Conservation (phyloP, 2,888 invertebrate species). For the Apamea anceps region DNA sequence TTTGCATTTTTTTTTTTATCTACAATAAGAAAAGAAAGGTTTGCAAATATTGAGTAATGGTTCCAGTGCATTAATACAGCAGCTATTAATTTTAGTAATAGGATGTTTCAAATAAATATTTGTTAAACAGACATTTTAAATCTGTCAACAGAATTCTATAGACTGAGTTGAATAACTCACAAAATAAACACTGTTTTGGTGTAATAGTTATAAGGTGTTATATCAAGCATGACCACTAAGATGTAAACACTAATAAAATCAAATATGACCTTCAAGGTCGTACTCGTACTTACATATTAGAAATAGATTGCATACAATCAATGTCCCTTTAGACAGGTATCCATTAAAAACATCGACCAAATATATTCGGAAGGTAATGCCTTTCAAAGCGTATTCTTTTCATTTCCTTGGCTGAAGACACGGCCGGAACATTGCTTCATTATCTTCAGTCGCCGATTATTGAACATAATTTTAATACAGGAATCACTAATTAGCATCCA, state of each 20-base stretch:
- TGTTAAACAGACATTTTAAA: not conserved
- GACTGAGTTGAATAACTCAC: not conserved
- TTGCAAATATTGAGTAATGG: not conserved
- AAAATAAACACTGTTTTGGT: constrained; percentile 16
- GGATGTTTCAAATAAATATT: constrained; percentile 14
- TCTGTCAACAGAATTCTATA: constrained; percentile 17
- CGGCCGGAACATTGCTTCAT: constrained; percentile 37
- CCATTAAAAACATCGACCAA: constrained; percentile 33
- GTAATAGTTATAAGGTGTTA: not conserved
- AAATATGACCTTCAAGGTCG: constrained; percentile 55
- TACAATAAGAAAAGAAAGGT: constrained; percentile 13
- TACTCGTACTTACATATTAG: constrained; percentile 58
- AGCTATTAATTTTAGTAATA: not conserved
- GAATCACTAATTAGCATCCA: constrained; percentile 62
- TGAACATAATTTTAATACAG: constrained; percentile 57
- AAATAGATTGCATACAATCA: constrained; percentile 41
- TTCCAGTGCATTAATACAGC: not conserved
- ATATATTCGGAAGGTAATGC: constrained; percentile 15
- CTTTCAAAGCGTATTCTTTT: constrained; percentile 15
- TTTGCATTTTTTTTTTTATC: constrained; percentile 10
- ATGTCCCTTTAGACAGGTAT: constrained; percentile 23
- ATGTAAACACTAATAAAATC: constrained; percentile 24
- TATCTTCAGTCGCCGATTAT: constrained; percentile 49
- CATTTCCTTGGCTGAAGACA: constrained; percentile 12
- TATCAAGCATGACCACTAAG: constrained; percentile 9